A percentile compares a stretch with the other conserved stretches of the same genome.
These are phyloP conservation scores for Siniperca undulata DNA, from an alignment of 2,797 vertebrate species.

Conservation along the genomic window DNA sequence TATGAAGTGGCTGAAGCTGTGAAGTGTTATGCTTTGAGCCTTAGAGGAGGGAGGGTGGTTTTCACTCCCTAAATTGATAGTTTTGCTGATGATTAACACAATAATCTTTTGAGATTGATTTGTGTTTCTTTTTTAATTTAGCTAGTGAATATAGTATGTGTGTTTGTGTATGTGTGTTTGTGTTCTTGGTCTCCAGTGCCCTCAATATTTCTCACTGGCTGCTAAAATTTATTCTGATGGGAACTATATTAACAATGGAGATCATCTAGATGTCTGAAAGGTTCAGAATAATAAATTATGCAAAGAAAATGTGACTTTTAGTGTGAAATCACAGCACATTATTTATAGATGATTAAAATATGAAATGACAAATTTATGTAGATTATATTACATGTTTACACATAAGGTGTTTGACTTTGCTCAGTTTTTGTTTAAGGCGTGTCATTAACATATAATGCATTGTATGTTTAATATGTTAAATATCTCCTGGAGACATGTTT, in stretches of 20 bases:
- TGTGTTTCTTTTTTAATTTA: slow-evolving; percentile 1
- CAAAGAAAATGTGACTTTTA: background rate
- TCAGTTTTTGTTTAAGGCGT: background rate
- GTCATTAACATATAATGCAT: background rate
- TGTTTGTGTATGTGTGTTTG: background rate
- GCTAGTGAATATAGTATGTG: background rate
- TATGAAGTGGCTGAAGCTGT: slow-evolving; percentile 8
- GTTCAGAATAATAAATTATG: background rate
- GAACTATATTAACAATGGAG: background rate
- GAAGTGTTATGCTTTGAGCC: background rate
- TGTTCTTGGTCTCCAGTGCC: background rate
- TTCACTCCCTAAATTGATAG: background rate
- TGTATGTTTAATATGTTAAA: background rate
- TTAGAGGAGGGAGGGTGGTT: background rate
- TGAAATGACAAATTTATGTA: background rate
- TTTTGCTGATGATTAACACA: slow-evolving; percentile 28
- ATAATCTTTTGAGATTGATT: background rate
- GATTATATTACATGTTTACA: background rate
- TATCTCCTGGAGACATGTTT: background rate
- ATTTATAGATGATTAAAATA: background rate
- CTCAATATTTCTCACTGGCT: background rate
- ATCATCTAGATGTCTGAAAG: background rate
- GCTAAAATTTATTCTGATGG: slow-evolving; percentile 5
- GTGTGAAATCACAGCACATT: background rate
- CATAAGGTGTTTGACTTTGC: background rate